phyloP scores from a whole-genome alignment of 2,888 invertebrate species.

The Drosophila fungiperda region DNA sequence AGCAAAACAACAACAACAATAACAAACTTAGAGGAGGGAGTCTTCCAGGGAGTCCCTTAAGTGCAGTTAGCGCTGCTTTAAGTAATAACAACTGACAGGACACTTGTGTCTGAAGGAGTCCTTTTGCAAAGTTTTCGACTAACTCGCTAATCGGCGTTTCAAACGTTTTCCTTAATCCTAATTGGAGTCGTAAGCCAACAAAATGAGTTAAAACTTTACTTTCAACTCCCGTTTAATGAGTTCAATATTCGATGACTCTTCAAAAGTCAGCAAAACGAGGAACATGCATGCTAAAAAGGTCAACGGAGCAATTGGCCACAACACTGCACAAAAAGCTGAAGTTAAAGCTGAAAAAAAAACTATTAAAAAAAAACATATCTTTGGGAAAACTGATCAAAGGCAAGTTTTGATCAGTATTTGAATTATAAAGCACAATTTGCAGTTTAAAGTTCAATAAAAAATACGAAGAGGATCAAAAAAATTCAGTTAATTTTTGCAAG shows the following conservation, averaged over 20 bases:
- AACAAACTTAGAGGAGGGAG: background rate
- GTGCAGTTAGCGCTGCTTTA: constrained; percentile 26
- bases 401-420: background rate
- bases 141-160: constrained; percentile 42
- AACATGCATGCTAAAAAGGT: constrained; percentile 20
- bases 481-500: fast-evolving
- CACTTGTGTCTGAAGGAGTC: constrained; percentile 54
- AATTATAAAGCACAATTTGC: background rate
- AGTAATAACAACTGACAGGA: constrained; percentile 42
- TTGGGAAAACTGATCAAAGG: background rate
- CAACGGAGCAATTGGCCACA: background rate
- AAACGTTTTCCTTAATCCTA: constrained; percentile 58
- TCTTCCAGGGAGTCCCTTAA: constrained; percentile 5
- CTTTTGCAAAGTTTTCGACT: constrained; percentile 22
- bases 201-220: constrained; percentile 55
- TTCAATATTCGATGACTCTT: constrained; percentile 21
- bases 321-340: background rate
- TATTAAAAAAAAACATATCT: background rate
- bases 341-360: background rate
- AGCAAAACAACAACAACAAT: background rate
- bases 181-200: constrained; percentile 54
- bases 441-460: background rate
- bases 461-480: fast-evolving
- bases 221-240: constrained; percentile 25
- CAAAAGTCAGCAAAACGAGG: background rate